phyloP scores from a whole-genome alignment of 2,888 invertebrate species.

The Idaea straminata region DNA sequence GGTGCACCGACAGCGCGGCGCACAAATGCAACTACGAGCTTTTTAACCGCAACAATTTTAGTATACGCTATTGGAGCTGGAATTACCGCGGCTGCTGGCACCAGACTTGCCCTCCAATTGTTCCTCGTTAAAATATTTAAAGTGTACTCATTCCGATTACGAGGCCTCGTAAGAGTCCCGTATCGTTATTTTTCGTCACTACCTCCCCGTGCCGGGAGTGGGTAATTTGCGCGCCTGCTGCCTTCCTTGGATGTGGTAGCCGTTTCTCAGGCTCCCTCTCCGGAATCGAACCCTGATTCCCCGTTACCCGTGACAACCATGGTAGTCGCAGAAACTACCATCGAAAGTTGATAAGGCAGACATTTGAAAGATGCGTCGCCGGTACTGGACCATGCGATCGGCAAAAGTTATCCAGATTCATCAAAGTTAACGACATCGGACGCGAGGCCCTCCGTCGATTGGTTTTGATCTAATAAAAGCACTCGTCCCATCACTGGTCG shows the following conservation, averaged over 20 bases:
- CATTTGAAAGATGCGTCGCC: conserved; percentile 69
- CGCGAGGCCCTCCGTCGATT: conserved; percentile 29
- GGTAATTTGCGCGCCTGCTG: conserved; percentile 25
- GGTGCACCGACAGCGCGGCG: too few species aligned
- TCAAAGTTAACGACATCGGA: conserved; percentile 61
- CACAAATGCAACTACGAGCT: too few species aligned
- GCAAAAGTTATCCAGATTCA: conserved; percentile 68
- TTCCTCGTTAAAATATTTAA: too few species aligned
- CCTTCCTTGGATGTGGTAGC: conserved; percentile 86
- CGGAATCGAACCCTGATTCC: conserved; percentile 88
- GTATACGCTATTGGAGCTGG: too few species aligned
- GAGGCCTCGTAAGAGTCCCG: conserved; percentile 78
- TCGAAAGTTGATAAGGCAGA: conserved; percentile 82
- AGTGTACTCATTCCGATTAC: conserved; percentile 47
- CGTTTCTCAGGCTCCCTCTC: conserved; percentile 86
- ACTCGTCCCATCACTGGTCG: conserved; percentile 67
- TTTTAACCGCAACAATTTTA: too few species aligned
- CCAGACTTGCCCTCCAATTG: too few species aligned
- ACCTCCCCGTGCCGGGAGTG: conserved; percentile 52
- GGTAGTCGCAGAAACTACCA: conserved; percentile 84
- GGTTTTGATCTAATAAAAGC: conserved; percentile 39
- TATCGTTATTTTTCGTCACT: conserved; percentile 85
- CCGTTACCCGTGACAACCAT: conserved; percentile 86
- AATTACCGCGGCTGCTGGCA: too few species aligned
- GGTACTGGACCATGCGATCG: too few species aligned